Base-by-base conservation (phyloP, 2,888 invertebrate species). In the Ormyrus thymus region DNA sequence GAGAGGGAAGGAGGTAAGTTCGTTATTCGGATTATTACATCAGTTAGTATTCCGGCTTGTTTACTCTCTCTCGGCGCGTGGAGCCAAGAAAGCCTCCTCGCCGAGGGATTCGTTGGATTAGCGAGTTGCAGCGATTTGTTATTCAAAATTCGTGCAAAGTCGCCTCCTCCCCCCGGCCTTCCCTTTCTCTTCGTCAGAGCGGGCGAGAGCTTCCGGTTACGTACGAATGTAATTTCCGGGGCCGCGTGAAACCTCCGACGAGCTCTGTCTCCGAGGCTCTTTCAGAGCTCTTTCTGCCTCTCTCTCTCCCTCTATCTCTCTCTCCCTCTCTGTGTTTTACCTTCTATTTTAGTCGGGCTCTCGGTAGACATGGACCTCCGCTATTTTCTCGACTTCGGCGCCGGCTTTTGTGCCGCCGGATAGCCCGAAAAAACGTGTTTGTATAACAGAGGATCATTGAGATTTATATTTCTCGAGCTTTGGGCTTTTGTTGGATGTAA, bases 91-190 rank as follows among this genome's bases (percentile, higher is more conserved):
- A 79, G 81, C 66, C 83, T 65, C 79, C 15, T 56, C n/a, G 13
- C 11, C 6, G 46, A 66, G 78, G 75, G 81, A 76, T 73, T 70
- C 78, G 68, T 62, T 69, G 82, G 81, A 82, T 83, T 83, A 82
- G 82, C 80, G 78, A 83, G 83, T 83, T 81, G 84, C 84, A 82
- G 74, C 83, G 85, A 85, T 85, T 85, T 85, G 84, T 83, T 84
- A 85, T 85, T 85, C 85, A 85, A 86, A 85, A 85, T 85, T 85
- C 83, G 81, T 82, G 82, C 82, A 82, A 83, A 84, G 83, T 83
- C 81, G 81, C 74, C 75, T 82, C 78, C 72, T 78, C 76, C 81
- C 13, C 48, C 64, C 10, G 10, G 15, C 10, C 46, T 29, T 50
- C 50, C 4, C n/a, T 43, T 58, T 3, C 11, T 66, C 59, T 58